phyloP scores from a whole-genome alignment of 2,888 invertebrate species.

The Piscicola geometra region DNA sequence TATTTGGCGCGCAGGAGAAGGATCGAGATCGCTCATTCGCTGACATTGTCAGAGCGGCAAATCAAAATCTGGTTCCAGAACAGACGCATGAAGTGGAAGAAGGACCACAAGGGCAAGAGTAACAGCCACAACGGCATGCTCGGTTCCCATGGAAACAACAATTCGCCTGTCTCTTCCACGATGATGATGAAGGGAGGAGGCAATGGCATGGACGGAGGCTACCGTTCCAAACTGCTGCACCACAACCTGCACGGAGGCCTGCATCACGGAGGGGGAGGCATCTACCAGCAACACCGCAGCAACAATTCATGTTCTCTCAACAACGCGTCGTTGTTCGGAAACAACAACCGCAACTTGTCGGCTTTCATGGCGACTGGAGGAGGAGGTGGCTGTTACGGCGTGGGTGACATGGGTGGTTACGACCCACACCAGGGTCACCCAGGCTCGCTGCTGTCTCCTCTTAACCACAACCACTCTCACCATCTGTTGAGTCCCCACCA shows the following conservation, averaged over 20 bases:
- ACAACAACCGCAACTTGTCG: constrained; percentile 14
- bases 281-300: constrained; percentile 17
- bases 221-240: constrained; percentile 23
- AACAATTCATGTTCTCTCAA: constrained; percentile 15
- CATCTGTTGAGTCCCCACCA: constrained; percentile 21
- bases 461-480: constrained; percentile 24
- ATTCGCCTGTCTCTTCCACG: constrained; percentile 23
- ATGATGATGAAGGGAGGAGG: constrained; percentile 23
- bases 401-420: neutral
- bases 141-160: constrained; percentile 3
- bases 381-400: constrained; percentile 28
- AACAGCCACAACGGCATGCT: constrained; percentile 21
- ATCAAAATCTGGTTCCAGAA: constrained; percentile 34
- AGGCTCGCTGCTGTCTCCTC: neutral
- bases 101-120: constrained; percentile 30
- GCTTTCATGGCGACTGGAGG: constrained; percentile 3
- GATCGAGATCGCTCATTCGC: constrained; percentile 34
- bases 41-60: constrained; percentile 33
- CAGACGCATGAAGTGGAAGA: constrained; percentile 33
- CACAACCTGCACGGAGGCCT: constrained; percentile 16
- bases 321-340: neutral
- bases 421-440: constrained; percentile 25
- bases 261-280: neutral
- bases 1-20: constrained; percentile 31
- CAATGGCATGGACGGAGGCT: neutral